A percentile compares a stretch with the other conserved stretches of the same genome.
Conservation (phyloP, 2,797 vertebrate genomes). For the Sebastes wilsoni region DNA sequence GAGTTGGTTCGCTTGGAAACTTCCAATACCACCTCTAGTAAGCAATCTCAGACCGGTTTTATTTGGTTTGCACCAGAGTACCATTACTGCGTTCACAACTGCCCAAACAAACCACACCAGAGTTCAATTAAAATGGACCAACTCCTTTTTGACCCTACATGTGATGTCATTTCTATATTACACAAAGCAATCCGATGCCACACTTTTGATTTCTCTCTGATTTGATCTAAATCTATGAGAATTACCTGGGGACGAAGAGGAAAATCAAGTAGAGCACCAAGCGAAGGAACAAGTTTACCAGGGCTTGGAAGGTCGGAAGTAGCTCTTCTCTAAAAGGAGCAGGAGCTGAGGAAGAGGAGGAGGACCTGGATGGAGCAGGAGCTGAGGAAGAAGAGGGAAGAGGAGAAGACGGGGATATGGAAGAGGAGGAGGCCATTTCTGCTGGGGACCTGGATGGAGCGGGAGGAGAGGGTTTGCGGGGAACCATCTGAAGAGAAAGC, state of each 20-base stretch:
- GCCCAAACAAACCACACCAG: too few species aligned
- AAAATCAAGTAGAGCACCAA: slow-evolving; percentile 20
- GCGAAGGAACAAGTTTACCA: slow-evolving; percentile 65
- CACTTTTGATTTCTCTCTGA: background rate
- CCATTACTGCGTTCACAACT: too few species aligned
- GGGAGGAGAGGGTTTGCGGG: background rate
- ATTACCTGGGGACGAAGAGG: slow-evolving; percentile 8
- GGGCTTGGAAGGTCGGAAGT: slow-evolving; percentile 62
- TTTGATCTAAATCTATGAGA: background rate
- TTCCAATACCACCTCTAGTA: too few species aligned
- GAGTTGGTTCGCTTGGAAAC: too few species aligned
- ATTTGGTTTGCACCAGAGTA: too few species aligned
- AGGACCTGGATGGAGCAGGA: background rate
- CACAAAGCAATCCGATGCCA: background rate
- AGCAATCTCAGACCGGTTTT: too few species aligned
- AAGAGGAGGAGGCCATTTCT: background rate
- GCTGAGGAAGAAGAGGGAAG: slow-evolving; percentile 57
- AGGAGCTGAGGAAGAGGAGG: slow-evolving; percentile 57
- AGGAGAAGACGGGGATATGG: background rate
- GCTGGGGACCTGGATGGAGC: background rate
- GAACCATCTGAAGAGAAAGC: background rate
- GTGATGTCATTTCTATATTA: background rate
- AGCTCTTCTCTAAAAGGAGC: background rate
- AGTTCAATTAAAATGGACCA: background rate
- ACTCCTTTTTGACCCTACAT: background rate